phyloP scores from a whole-genome alignment of 2,888 invertebrate genomes.

The Balanococcus diminutus region DNA sequence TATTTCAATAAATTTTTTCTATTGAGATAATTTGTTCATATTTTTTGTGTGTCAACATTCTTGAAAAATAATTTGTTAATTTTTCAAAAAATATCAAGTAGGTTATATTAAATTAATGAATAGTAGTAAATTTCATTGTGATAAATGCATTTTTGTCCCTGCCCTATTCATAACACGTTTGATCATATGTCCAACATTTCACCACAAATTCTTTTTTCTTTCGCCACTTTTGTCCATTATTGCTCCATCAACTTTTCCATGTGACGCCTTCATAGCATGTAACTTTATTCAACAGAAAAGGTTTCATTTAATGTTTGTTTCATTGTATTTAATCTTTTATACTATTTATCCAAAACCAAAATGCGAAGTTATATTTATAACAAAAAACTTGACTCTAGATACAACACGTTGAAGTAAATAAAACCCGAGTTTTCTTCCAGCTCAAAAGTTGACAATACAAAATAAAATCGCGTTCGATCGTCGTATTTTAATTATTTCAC shows the following conservation, averaged over 20 bases:
- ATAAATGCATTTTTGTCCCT: no score
- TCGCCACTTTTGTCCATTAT: not conserved
- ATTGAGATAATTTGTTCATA: no score
- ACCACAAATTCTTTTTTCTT: not conserved
- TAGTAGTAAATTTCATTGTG: no score
- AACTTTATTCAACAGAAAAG: not conserved
- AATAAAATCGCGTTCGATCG: not conserved
- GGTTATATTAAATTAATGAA: no score
- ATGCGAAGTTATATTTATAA: not conserved
- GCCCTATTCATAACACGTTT: constrained; percentile 13
- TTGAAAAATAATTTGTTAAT: no score
- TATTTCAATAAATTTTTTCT: no score
- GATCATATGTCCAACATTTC: not conserved
- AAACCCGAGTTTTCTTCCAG: not conserved
- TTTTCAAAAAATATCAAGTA: no score
- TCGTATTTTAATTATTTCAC: not conserved
- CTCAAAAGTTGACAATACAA: not conserved
- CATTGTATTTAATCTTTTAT: not conserved
- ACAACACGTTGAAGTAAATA: not conserved
- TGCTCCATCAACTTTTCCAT: not conserved
- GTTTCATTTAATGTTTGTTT: not conserved
- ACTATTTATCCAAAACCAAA: no score
- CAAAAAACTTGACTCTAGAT: not conserved
- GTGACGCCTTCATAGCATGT: not conserved
- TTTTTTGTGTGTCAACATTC: no score